Conservation (phyloP, 2,797 vertebrate species). For the Orestias chungarensis region DNA sequence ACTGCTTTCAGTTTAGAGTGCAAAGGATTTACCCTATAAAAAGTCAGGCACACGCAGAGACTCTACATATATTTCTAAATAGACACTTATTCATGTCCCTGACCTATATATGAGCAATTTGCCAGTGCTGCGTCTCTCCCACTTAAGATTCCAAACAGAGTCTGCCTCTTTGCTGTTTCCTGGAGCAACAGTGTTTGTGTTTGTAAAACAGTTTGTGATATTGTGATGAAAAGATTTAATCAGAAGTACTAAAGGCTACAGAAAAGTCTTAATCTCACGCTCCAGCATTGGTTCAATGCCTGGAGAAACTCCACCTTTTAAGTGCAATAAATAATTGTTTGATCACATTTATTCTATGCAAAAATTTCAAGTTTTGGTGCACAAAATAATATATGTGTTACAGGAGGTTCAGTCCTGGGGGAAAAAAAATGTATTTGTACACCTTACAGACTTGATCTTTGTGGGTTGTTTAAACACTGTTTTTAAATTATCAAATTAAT, state of each 20-base stretch:
- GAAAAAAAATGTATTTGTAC: not conserved
- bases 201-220: conserved; percentile 28
- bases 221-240: conserved; percentile 19
- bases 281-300: not conserved
- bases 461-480: rapidly evolving
- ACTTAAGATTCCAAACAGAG: conserved; percentile 44
- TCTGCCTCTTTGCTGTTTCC: conserved; percentile 28
- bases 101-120: conserved; percentile 61
- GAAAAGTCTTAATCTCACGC: conserved; percentile 1
- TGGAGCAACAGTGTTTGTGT: conserved; percentile 25
- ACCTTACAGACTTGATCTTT: not conserved
- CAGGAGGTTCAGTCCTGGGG: not conserved
- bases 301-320: not conserved
- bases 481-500: not conserved
- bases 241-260: conserved; percentile 16
- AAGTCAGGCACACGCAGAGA: conserved; percentile 26
- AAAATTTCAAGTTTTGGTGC: not conserved
- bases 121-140: conserved; percentile 40
- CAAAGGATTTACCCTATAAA: conserved; percentile 41
- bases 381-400: not conserved
- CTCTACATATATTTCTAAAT: conserved; percentile 21
- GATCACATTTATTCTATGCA: not conserved
- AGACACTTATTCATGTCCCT: conserved; percentile 50
- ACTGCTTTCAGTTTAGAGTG: conserved; percentile 43
- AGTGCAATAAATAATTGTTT: not conserved